Base-by-base conservation (phyloP, 2,113 vertebrate genomes). In the Nerophis lumbriciformis region DNA sequence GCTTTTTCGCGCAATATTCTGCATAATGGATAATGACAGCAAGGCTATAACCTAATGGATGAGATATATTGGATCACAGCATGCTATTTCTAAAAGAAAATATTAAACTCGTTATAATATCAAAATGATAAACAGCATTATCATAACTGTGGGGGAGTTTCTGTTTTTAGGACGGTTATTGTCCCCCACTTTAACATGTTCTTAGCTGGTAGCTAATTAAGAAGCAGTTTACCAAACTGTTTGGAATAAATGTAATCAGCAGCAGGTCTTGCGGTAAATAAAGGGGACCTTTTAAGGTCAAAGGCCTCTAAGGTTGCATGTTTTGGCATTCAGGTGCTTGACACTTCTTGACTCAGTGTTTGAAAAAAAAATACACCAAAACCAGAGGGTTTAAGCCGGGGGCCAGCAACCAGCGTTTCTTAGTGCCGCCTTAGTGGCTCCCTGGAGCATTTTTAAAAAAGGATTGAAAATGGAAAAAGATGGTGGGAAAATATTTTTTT, bases 171-270 rank as follows among this genome's bases (percentile, higher is more conserved):
- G 51, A 54, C 49, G 54, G 42, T 56, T 72, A 48, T 73, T 62
- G 39, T 28, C 44, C 73, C 58, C 70, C 59, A 66, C 36, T 52
- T 57, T 62, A 71, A 80, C 71, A 53, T 75, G 66, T 72, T 73
- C n/a, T 0, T 47, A 63, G 53, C 66, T 71, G 64, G 77, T 65
- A 77, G 53, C 71, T 80, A 82, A 80, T 80, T 79, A 80, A 56
- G 56, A 63, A 74, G 67, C 48, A 42, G 59, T 80, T 76, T 69
- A 53, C 64, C 63, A 48, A 51, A 71, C 45, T 55, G 37, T 45
- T 66, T 73, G 64, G 71, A 81, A 72, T 69, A 67, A 79, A 77
- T 75, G 37, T 57, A 76, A 71, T 74, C 63, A 72, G n/a, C 60
- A 66, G 71, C 59, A 59, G 59, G 55, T 16, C 50, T 52, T 52